Evolutionary conservation across 2,113 vertebrate species (phyloP), one percentile per base, ranked within the genome.

Genomic region (Seriola aureovittata): DNA sequence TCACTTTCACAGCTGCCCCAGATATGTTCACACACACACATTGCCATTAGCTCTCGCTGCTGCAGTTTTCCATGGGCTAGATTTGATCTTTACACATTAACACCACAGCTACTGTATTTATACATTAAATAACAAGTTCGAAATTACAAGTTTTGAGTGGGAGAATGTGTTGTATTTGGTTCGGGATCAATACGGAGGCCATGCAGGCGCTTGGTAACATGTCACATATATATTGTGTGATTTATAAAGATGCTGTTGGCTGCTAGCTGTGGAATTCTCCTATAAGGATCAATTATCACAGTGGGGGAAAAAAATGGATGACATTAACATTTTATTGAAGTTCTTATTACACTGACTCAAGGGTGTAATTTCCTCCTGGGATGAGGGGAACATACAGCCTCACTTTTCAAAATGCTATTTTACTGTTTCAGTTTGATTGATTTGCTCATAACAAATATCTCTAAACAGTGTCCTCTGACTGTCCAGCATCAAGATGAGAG

Each of bases 261-360:
- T 59, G 40, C 42, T 12, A n/a, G 50, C 34, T 36, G 48, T 57
- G 44, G 40, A 5, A 23, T 63, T 16, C 50, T 60, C 32, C 55
- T 62, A 48, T 70, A 60, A 44, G 55, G 65, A 69, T 78, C 55
- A 69, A 48, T 74, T 74, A 63, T 63, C 19, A 21, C 50, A 17
- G 71, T 14, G 40, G 8, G 7, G 13, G 29, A 36, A 21, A 60
- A 38, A 21, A 38, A 0, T 34, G 71, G 42, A 62, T 63, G 34
- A 8, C 50, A 75, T 75, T 64, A 75, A 75, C 44, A 75, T 75
- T 75, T 75, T 75, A 64, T 64, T 54, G n/a, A 64, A 64, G 44
- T 54, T 75, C 59, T 75, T 64, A 75, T 34, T 48, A 74, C 19
- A 21, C 59, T 2, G 59, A 52, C 71, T 62, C 71, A 50, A 63